phyloP scores from a whole-genome alignment of 2,797 vertebrate species.

The Pitangus sulphuratus region DNA sequence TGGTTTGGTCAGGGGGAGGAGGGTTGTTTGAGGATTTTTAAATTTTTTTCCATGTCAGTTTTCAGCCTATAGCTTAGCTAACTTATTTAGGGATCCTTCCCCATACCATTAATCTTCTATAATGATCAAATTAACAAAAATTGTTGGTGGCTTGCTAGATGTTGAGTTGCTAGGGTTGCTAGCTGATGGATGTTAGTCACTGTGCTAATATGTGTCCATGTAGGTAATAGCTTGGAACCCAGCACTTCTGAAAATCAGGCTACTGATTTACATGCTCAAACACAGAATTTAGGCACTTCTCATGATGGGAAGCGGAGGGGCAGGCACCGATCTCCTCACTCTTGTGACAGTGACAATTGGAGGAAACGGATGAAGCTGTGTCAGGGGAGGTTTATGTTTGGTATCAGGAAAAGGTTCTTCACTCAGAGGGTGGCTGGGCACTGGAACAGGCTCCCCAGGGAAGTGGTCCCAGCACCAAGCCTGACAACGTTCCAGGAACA shows the following conservation, averaged over 20 bases:
- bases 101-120: neutral
- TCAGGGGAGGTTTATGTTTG: neutral
- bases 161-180: neutral
- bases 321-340: neutral
- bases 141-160: neutral
- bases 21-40: neutral
- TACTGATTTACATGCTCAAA: neutral
- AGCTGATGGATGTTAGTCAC: neutral
- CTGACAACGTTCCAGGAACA: neutral
- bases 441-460: neutral
- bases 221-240: neutral
- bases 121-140: neutral
- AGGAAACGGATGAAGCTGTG: neutral
- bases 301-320: neutral
- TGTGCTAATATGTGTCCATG: fast-evolving
- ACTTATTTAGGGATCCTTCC: neutral
- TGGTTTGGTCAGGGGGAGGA: neutral
- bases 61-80: neutral
- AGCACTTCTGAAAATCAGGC: neutral
- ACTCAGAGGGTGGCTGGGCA: fast-evolving
- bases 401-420: neutral
- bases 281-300: neutral
- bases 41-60: neutral
- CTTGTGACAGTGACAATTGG: neutral
- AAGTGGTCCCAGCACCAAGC: neutral